phyloP scores from a whole-genome alignment of 2,797 vertebrate species.

The Propithecus deckenii region DNA sequence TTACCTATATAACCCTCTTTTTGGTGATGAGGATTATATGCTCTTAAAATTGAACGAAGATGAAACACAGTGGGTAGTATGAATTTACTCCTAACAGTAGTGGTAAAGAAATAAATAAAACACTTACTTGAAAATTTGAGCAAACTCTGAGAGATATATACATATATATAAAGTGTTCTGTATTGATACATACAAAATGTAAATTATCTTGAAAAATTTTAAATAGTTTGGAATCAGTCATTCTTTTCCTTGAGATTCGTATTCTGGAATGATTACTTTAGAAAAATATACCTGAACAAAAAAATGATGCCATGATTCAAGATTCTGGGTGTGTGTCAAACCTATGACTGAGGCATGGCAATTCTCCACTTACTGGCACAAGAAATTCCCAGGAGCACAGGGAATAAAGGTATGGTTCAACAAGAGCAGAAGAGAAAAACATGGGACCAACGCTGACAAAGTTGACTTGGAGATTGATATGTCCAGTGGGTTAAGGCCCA shows the following conservation, averaged over 20 bases:
- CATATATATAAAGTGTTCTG: neutral
- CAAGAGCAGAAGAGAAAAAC: neutral
- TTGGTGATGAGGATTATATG: neutral
- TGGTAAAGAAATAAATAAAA: constrained; percentile 15
- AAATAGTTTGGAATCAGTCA: constrained; percentile 16
- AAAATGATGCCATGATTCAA: neutral
- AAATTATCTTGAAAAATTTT: constrained; percentile 34
- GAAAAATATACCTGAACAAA: neutral
- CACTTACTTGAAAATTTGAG: neutral
- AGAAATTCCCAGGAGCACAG: neutral
- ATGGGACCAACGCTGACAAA: neutral
- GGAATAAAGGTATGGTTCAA: neutral
- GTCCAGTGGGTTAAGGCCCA: neutral
- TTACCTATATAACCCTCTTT: neutral
- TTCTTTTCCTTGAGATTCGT: constrained; percentile 31
- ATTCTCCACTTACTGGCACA: neutral
- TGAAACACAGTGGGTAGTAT: neutral
- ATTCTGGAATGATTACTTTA: neutral
- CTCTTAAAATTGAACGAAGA: constrained; percentile 42
- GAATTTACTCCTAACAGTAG: constrained; percentile 6
- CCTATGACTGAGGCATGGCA: neutral
- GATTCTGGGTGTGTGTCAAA: neutral
- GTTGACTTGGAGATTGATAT: neutral
- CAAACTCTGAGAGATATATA: neutral
- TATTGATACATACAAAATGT: neutral